A percentile compares a stretch with the other conserved stretches of the same genome.
Conservation (phyloP, 2,888 invertebrate species). For the Orthosia cruda region DNA sequence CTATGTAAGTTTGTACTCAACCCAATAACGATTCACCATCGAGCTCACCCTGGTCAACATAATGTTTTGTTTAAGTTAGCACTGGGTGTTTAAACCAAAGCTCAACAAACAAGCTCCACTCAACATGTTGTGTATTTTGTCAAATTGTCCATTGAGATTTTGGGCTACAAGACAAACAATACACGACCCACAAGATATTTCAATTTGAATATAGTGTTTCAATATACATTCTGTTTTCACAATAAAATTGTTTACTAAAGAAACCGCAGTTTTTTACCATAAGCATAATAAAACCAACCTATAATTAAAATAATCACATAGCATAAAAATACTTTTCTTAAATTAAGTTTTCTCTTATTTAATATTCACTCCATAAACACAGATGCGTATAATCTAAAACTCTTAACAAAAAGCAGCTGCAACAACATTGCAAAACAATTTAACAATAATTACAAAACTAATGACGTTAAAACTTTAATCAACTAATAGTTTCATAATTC, state of each 20-base stretch:
- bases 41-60: neutral
- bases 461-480: slow-evolving; percentile 19
- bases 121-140: slow-evolving; percentile 13
- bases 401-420: slow-evolving; percentile 35
- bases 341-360: neutral
- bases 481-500: slow-evolving; percentile 30
- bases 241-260: neutral
- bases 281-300: neutral
- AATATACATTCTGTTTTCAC: no score
- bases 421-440: slow-evolving; percentile 9
- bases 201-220: neutral
- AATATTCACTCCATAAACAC: neutral
- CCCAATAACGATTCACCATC: no score
- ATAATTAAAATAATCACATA: no score
- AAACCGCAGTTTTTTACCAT: neutral
- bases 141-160: slow-evolving; percentile 14
- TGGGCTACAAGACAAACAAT: slow-evolving; percentile 20
- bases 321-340: neutral
- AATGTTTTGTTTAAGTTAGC: neutral
- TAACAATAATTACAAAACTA: slow-evolving; percentile 24
- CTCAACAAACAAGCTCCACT: slow-evolving; percentile 1
- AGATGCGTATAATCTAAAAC: neutral
- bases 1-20: neutral
- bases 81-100: no score
- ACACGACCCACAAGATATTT: neutral